These are phyloP conservation scores for Coregonus clupeaformis DNA, from an alignment of 2,113 vertebrate genomes.

Conservation along the genomic window DNA sequence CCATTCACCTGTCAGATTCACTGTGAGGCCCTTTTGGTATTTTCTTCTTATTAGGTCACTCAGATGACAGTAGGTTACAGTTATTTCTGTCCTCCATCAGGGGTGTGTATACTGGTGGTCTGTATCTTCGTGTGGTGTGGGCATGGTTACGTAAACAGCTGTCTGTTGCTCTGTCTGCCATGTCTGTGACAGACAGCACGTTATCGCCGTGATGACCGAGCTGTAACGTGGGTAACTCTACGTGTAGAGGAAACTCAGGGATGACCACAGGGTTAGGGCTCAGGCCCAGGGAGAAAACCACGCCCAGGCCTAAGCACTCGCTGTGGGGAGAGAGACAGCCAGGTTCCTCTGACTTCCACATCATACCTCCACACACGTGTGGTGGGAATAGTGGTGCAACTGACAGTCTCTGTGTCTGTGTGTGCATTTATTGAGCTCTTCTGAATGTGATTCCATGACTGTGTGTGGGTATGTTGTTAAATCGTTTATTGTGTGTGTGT, in stretches of 20 bases:
- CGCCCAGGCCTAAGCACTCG: conserved; percentile 26
- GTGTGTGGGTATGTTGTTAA: conserved; percentile 2
- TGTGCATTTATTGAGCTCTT: not conserved
- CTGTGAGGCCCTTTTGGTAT: not conserved
- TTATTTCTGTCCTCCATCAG: not conserved
- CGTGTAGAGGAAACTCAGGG: not conserved
- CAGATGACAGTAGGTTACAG: not conserved
- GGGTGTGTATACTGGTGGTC: not conserved
- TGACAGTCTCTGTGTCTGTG: conserved; percentile 14
- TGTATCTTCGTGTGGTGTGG: not conserved
- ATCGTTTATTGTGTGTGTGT: not conserved
- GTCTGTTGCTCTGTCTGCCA: conserved; percentile 6
- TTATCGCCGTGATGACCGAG: conserved; percentile 12
- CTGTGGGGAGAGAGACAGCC: conserved; percentile 5
- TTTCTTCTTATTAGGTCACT: not conserved
- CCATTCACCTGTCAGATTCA: not conserved
- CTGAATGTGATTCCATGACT: not conserved
- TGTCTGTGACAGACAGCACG: conserved; percentile 4
- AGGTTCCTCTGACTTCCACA: conserved; percentile 8
- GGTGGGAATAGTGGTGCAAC: conserved; percentile 59
- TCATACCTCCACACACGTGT: conserved; percentile 24
- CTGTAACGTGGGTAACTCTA: not conserved
- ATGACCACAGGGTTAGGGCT: conserved; percentile 44
- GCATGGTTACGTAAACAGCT: conserved; percentile 46
- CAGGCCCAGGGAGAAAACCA: conserved; percentile 35